These are phyloP conservation scores for Tetramorium parvispinum DNA, from an alignment of 1,140 invertebrate genomes.

Conservation along the genomic window DNA sequence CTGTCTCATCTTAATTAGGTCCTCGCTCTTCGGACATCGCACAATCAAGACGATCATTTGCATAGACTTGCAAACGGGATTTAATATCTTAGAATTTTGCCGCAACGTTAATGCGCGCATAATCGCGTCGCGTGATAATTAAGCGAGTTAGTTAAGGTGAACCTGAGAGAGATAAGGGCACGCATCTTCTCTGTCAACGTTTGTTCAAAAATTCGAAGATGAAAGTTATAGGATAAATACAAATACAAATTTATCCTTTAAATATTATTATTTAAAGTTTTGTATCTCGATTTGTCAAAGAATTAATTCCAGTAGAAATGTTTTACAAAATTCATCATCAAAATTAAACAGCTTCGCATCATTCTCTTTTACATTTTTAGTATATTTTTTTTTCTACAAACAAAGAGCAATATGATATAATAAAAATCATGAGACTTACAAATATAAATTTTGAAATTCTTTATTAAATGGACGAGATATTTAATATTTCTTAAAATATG, in stretches of 20 bases:
- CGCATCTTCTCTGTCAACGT: not conserved
- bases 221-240: not conserved
- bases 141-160: constrained; percentile 15
- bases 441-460: not conserved
- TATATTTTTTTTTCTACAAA: not conserved
- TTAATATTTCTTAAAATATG: not conserved
- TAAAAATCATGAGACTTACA: not conserved
- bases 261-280: not conserved
- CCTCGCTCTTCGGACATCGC: not conserved
- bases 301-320: not conserved
- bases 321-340: not conserved
- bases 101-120: not conserved
- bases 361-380: not conserved
- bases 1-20: constrained; percentile 23
- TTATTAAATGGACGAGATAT: not conserved
- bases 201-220: not conserved
- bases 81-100: constrained; percentile 37
- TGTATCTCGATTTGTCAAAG: not conserved
- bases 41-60: constrained; percentile 29
- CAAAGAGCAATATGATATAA: not conserved
- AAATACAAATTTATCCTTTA: no score
- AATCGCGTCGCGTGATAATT: constrained; percentile 15
- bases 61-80: constrained; percentile 19
- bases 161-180: not conserved
- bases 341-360: no score